A percentile compares a stretch with the other conserved stretches of the same genome.
Evolutionary conservation across 2,888 invertebrate species (phyloP).

Genomic region (Hofmannophila pseudospretella): DNA sequence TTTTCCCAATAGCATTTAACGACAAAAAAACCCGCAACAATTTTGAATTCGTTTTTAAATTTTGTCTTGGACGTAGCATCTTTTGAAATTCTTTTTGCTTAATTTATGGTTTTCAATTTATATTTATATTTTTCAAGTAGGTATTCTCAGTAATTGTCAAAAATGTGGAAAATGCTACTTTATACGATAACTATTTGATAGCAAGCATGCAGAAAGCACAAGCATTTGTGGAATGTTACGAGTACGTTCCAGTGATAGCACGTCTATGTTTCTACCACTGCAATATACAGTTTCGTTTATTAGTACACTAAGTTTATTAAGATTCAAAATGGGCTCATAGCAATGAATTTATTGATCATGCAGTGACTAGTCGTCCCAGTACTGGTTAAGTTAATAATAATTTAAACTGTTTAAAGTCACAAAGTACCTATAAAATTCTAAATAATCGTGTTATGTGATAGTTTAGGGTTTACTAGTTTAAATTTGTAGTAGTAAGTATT

Average conservation of each 20-base stretch:
- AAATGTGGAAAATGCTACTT: neutral
- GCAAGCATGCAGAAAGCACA: conserved; percentile 47
- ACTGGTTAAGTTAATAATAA: neutral
- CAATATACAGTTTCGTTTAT: too few species aligned
- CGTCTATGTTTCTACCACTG: too few species aligned
- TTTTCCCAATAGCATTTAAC: conserved; percentile 2
- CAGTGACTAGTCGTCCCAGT: conserved; percentile 10
- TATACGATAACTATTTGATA: conserved; percentile 10
- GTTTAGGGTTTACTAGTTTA: neutral
- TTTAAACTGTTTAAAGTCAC: neutral
- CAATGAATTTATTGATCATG: conserved; percentile 21
- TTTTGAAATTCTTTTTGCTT: neutral
- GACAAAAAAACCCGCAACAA: neutral
- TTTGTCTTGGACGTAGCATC: neutral
- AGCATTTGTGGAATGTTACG: conserved; percentile 37
- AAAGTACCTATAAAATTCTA: neutral
- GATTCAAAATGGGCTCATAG: too few species aligned
- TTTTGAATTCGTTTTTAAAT: neutral
- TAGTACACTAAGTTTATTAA: too few species aligned
- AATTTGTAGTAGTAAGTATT: neutral
- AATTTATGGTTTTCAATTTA: too few species aligned
- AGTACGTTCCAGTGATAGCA: too few species aligned
- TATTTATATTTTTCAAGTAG: too few species aligned
- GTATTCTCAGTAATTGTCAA: neutral
- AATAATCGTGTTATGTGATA: neutral